These are phyloP conservation scores for Drosophila paramelanica DNA, from an alignment of 2,888 invertebrate species.

Conservation along the genomic window DNA sequence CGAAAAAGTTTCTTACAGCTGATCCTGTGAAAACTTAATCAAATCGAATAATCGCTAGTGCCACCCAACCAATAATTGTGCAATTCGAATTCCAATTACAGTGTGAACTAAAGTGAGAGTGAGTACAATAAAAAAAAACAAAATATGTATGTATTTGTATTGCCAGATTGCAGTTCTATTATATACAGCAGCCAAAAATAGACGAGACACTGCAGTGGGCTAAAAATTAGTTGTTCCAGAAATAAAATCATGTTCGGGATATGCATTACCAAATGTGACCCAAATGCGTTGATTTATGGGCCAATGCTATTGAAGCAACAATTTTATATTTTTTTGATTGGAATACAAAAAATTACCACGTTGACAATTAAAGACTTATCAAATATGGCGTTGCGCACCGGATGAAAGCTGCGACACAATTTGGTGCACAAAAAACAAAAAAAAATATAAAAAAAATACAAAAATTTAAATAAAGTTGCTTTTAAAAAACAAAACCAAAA, in stretches of 20 bases:
- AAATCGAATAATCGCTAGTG: background rate
- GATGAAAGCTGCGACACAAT: slow-evolving; percentile 53
- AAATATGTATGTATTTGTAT: background rate
- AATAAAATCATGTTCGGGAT: slow-evolving; percentile 61
- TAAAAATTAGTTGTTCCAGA: slow-evolving; percentile 62
- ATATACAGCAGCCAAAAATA: slow-evolving; percentile 41
- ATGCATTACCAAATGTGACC: slow-evolving; percentile 49
- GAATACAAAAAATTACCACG: slow-evolving; percentile 31
- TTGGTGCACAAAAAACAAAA: slow-evolving; percentile 38
- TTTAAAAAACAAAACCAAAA: background rate
- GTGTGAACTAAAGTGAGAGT: slow-evolving; percentile 41
- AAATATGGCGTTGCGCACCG: slow-evolving; percentile 41
- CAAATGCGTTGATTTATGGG: slow-evolving; percentile 56
- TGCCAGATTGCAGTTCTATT: slow-evolving; percentile 25
- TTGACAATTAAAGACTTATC: slow-evolving; percentile 53
- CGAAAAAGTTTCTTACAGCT: slow-evolving; percentile 11
- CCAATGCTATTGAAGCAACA: slow-evolving; percentile 11
- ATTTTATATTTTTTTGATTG: slow-evolving; percentile 6
- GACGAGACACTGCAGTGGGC: slow-evolving; percentile 32
- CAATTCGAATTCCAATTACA: background rate
- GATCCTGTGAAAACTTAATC: slow-evolving; percentile 39
- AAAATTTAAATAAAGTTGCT: slow-evolving; percentile 5
- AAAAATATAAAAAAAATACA: slow-evolving; percentile 17
- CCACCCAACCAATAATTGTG: background rate
- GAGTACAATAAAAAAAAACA: slow-evolving; percentile 30